Evolutionary conservation across 2,888 invertebrate species (phyloP).

Genomic region (Drosophila pegasa): DNA sequence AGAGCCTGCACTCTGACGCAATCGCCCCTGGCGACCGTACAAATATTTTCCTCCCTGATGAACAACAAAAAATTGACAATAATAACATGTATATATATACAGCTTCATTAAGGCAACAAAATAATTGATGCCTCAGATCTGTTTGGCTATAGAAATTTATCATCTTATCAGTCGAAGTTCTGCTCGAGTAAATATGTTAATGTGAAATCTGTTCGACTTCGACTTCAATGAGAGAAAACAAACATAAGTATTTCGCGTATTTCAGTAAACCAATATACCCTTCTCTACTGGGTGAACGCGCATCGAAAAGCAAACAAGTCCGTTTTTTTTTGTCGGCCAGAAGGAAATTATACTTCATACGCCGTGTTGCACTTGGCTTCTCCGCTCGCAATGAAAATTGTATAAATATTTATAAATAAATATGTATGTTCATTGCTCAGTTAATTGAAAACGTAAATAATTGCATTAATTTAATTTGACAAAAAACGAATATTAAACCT

Average conservation of each 20-base stretch:
- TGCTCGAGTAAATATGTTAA: too few relatives aligned
- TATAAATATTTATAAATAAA: conserved; percentile 62
- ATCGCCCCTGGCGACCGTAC: neutral
- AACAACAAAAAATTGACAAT: neutral
- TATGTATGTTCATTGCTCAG: conserved; percentile 58
- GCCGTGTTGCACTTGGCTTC: conserved; percentile 37
- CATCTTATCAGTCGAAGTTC: too few relatives aligned
- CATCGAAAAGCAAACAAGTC: neutral
- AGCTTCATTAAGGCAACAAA: too few relatives aligned
- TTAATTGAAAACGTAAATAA: conserved; percentile 72
- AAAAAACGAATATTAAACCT: conserved; percentile 13
- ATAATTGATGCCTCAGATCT: too few relatives aligned
- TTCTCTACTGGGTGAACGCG: neutral
- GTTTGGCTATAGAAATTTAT: too few relatives aligned
- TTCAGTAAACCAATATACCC: neutral
- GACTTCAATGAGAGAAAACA: neutral
- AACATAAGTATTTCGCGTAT: neutral
- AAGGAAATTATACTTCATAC: conserved; percentile 63
- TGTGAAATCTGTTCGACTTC: neutral
- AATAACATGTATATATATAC: too few relatives aligned
- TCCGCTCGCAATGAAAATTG: conserved; percentile 18
- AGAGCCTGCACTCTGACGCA: neutral
- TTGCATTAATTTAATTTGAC: conserved; percentile 62
- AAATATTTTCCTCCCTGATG: neutral
- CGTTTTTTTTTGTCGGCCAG: conserved; percentile 4